Percentiles rank a stretch among this genome's conserved stretches.
Evolutionary conservation across 2,113 vertebrate species (phyloP).

Genomic region (Heterochromis multidens): DNA sequence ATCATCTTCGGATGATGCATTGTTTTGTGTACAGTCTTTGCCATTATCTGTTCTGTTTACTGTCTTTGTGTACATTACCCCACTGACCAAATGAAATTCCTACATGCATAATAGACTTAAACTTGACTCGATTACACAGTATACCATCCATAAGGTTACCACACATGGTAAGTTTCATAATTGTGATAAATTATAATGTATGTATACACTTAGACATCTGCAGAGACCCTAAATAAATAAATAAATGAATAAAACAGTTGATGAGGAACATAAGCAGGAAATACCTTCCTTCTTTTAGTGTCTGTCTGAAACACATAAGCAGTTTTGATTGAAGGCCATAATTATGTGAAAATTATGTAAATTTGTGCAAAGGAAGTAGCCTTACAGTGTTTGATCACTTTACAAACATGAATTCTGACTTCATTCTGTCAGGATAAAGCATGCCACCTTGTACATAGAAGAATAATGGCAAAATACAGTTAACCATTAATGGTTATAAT

Average conservation of each 20-base stretch:
- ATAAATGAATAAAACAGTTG: not conserved
- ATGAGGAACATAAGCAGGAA: not conserved
- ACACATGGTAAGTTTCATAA: not conserved
- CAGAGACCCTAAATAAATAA: not conserved
- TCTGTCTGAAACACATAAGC: not conserved
- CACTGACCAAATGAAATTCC: not conserved
- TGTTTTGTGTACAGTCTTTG: not conserved
- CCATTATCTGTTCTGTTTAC: not conserved
- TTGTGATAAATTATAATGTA: not conserved
- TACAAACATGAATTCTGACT: slow-evolving; percentile 3
- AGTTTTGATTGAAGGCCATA: slow-evolving; percentile 19
- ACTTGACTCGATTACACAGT: not conserved
- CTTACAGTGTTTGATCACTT: not conserved
- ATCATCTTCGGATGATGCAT: not conserved
- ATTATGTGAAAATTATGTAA: slow-evolving; percentile 31
- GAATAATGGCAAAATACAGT: not conserved
- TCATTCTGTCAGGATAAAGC: not conserved
- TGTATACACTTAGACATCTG: not conserved
- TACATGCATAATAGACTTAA: not conserved
- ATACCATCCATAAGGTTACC: not conserved
- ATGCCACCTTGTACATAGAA: not conserved
- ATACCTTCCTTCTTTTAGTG: not conserved
- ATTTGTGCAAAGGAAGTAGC: slow-evolving; percentile 19
- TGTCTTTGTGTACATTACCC: not conserved
- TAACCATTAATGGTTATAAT: not conserved